phyloP scores from a whole-genome alignment of 2,113 vertebrate genomes.

The Ranitomeya variabilis region DNA sequence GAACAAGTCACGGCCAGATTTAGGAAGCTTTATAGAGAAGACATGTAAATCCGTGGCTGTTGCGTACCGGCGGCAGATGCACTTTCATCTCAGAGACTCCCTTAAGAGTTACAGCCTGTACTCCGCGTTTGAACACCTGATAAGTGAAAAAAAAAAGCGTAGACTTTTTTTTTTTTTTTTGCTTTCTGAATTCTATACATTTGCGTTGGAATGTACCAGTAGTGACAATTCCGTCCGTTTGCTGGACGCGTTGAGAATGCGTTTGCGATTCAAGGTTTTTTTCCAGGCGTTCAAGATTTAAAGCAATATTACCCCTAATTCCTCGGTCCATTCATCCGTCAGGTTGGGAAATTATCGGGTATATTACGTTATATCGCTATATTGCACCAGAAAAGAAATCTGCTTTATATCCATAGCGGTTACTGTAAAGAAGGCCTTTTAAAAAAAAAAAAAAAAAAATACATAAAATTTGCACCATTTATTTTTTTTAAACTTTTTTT shows the following conservation, averaged over 20 bases:
- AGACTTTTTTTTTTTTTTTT: background rate
- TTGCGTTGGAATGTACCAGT: background rate
- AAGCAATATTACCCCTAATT: constrained; percentile 26
- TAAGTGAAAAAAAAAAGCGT: background rate
- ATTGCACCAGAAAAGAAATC: background rate
- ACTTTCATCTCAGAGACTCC: background rate
- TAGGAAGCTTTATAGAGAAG: background rate
- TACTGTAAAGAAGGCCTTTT: background rate
- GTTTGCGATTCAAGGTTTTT: background rate
- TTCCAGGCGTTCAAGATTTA: constrained; percentile 8
- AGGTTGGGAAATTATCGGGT: background rate
- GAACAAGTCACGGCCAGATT: too few relatives aligned
- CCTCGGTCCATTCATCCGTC: background rate
- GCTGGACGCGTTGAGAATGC: background rate
- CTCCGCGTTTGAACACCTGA: too few relatives aligned
- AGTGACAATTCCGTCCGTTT: background rate
- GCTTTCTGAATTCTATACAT: background rate
- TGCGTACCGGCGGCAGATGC: background rate
- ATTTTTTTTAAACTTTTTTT: background rate
- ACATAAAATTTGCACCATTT: background rate
- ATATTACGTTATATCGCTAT: background rate
- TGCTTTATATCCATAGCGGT: background rate
- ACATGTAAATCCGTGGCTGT: background rate
- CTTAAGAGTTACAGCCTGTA: background rate
- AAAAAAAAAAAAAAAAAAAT: background rate